Conservation (phyloP, 2,888 invertebrate genomes). For the Choristoneura rosaceana region DNA sequence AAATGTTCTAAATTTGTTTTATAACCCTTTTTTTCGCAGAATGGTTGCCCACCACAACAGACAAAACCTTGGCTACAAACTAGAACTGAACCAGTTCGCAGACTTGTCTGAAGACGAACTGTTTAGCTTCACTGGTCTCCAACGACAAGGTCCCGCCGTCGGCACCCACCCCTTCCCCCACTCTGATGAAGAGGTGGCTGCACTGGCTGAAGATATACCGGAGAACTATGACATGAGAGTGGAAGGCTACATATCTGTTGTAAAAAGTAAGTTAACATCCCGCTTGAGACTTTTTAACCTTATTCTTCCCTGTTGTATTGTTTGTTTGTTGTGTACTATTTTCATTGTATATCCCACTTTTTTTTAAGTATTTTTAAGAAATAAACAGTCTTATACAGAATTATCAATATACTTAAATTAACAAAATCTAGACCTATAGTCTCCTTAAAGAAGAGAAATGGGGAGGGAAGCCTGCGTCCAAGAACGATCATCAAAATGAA, state of each 20-base stretch:
- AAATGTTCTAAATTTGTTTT: too few relatives aligned
- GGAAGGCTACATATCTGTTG: constrained; percentile 55
- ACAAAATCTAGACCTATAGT: too few relatives aligned
- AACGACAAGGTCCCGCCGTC: constrained; percentile 38
- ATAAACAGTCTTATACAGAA: too few relatives aligned
- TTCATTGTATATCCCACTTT: too few relatives aligned
- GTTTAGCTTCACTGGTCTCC: constrained; percentile 47
- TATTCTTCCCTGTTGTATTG: too few relatives aligned
- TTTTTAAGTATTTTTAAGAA: too few relatives aligned
- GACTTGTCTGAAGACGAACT: constrained; percentile 55
- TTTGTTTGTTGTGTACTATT: too few relatives aligned
- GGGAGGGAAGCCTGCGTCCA: too few relatives aligned
- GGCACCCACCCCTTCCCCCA: constrained; percentile 53
- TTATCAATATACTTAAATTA: too few relatives aligned
- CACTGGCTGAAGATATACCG: constrained; percentile 52
- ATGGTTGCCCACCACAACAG: constrained; percentile 51
- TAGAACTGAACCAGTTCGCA: constrained; percentile 60
- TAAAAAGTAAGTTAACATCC: constrained; percentile 65
- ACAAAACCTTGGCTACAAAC: constrained; percentile 55
- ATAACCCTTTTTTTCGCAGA: not conserved
- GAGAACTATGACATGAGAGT: constrained; percentile 58
- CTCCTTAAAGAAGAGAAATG: too few relatives aligned
- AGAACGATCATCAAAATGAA: too few relatives aligned
- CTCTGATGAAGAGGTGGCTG: constrained; percentile 48
- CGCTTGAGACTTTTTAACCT: too few relatives aligned